These are phyloP conservation scores for Sebastiscus tertius DNA, from an alignment of 2,797 vertebrate species.

Conservation along the genomic window DNA sequence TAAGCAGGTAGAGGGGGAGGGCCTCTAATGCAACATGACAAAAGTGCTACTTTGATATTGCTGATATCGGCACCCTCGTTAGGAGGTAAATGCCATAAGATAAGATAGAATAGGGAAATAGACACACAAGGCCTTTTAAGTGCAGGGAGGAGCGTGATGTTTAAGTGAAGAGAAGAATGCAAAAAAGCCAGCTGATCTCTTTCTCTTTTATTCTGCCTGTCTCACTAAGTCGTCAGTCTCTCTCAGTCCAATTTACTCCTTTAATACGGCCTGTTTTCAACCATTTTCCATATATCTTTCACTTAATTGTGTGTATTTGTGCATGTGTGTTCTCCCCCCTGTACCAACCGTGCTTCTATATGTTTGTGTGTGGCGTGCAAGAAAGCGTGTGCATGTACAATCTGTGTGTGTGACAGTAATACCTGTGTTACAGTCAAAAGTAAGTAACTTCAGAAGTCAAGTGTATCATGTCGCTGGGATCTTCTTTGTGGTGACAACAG, in stretches of 20 bases:
- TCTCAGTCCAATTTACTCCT: slow-evolving; percentile 46
- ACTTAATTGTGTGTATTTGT: slow-evolving; percentile 16
- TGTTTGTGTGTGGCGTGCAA: slow-evolving; percentile 6
- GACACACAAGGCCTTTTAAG: slow-evolving; percentile 78
- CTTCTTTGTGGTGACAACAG: slow-evolving; percentile 79
- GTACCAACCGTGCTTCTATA: neutral
- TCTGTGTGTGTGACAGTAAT: slow-evolving; percentile 44
- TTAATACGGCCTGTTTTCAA: slow-evolving; percentile 29
- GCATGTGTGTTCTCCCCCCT: neutral
- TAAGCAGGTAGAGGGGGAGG: slow-evolving; percentile 73
- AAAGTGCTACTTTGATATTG: slow-evolving; percentile 83
- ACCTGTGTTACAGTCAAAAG: slow-evolving; percentile 74
- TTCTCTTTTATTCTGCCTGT: slow-evolving; percentile 65
- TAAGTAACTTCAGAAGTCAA: slow-evolving; percentile 78
- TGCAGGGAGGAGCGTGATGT: slow-evolving; percentile 68
- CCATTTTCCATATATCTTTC: slow-evolving; percentile 17
- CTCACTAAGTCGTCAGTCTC: slow-evolving; percentile 29
- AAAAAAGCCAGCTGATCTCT: slow-evolving; percentile 51
- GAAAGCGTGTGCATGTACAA: slow-evolving; percentile 3
- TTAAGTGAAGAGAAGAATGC: slow-evolving; percentile 62
- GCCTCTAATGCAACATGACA: slow-evolving; percentile 81
- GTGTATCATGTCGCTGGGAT: slow-evolving; percentile 72
- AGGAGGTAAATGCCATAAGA: slow-evolving; percentile 80
- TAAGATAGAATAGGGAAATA: slow-evolving; percentile 82
- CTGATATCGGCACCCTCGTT: slow-evolving; percentile 74